These are phyloP conservation scores for Subacronicta megacephala DNA, from an alignment of 2,888 invertebrate species.

Conservation along the genomic window DNA sequence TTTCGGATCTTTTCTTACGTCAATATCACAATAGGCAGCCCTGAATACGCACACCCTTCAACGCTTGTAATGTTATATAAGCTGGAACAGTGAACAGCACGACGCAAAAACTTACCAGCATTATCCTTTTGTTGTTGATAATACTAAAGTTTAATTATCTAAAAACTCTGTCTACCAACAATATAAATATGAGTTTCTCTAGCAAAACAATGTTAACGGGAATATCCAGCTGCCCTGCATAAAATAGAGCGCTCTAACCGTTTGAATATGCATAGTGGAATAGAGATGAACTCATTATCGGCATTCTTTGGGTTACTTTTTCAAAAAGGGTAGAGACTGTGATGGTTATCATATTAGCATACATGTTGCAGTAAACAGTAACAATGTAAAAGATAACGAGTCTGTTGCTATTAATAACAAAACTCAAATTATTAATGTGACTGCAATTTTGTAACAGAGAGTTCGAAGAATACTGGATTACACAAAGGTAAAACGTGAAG, in stretches of 20 bases:
- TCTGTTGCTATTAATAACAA: too few relatives aligned
- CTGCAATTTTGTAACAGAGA: too few relatives aligned
- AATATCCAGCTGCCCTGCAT: background rate
- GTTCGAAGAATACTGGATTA: background rate
- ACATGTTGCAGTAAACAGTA: too few relatives aligned
- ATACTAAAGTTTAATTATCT: too few relatives aligned
- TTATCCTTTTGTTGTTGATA: background rate
- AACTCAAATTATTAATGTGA: too few relatives aligned
- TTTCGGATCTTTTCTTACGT: background rate
- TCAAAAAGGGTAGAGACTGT: too few relatives aligned
- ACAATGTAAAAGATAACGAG: too few relatives aligned
- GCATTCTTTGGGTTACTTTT: background rate
- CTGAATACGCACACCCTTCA: background rate
- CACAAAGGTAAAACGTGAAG: too few relatives aligned
- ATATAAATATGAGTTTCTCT: background rate
- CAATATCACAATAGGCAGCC: background rate
- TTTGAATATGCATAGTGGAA: background rate
- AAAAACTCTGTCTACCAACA: too few relatives aligned
- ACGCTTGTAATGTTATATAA: background rate
- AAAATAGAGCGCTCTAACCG: too few relatives aligned
- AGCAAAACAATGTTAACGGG: background rate
- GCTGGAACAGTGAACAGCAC: background rate
- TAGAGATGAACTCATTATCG: background rate
- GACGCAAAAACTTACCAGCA: background rate
- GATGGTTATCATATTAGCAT: too few relatives aligned